Percentiles rank a stretch among this genome's conserved stretches.
Evolutionary conservation across 2,888 invertebrate genomes (phyloP).

Genomic region (Sarcophaga variegata): DNA sequence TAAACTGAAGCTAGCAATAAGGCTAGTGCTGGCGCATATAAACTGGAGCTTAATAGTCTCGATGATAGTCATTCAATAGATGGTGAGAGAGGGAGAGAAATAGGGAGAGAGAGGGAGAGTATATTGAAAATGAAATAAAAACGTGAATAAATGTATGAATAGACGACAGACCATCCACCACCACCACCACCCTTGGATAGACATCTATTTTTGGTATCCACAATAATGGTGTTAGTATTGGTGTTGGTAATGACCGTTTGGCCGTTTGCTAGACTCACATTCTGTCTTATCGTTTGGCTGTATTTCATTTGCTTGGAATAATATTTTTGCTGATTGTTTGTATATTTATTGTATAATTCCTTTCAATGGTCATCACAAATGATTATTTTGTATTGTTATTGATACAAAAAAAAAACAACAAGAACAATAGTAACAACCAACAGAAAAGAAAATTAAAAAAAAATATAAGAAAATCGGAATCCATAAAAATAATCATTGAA

Average conservation of each 20-base stretch:
- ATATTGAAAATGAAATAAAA: constrained; percentile 7
- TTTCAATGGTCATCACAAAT: constrained; percentile 27
- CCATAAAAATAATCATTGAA: no score
- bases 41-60: constrained; percentile 18
- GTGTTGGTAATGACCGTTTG: no score
- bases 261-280: no score
- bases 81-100: no score
- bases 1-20: background rate
- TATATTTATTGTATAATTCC: constrained; percentile 21
- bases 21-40: background rate
- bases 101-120: no score
- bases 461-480: no score
- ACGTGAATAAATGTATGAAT: background rate
- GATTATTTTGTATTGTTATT: constrained; percentile 40
- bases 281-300: no score
- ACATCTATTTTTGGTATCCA: no score
- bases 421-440: background rate
- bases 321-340: constrained; percentile 42
- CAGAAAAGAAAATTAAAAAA: no score
- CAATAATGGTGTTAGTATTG: no score
- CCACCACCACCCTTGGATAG: no score
- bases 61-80: background rate
- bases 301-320: no score
- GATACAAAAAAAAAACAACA: constrained; percentile 21
- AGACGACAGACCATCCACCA: background rate